Base-by-base conservation (phyloP, 2,113 vertebrate species). In the Cranoglanis bouderius region DNA sequence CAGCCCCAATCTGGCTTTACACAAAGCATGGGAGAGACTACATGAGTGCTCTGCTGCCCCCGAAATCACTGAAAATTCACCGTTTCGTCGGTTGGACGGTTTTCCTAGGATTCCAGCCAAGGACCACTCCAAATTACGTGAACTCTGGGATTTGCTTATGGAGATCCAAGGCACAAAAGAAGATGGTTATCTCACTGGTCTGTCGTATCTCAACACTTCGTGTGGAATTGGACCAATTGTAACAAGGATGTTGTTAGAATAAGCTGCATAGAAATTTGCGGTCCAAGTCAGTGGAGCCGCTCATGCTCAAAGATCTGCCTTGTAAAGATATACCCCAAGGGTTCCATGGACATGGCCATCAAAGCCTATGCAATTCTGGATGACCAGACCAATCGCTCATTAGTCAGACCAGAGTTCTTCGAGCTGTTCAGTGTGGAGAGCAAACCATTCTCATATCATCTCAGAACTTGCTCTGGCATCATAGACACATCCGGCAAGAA, bases 141-240 rank as follows among this genome's bases (percentile, higher is more conserved):
- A 91, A 70, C 72, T 88, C 0, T 65, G 80, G 0, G 91, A 93
- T 85, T 63, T 92, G 18, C 72, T 91, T 0, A 87, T 65, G 61
- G 90, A 91, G n/a, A 90, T 91, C 6, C 70, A 91, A 65, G 74
- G 85, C 0, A 82, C 88, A 0, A 90, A 91, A n/a, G 88, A 90
- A 29, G 90, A 90, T 19, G 88, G 89, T 2, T 91, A 90, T 57
- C 81, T 85, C 10, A 29, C 29, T 13, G 61, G 61, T 12, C 61
- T 65, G 26, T 14, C 10, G 2, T 65, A 65, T n/a, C 12, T 65
- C 9, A 10, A 0, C 91, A 92, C 82, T 38, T 90, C 0, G 65
- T 88, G 49, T 53, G 29, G 49, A 53, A 81, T 81, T 55, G 14
- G 13, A 6, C 49, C 78, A 81, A 16, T 53, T 2, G 13, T 80